These are phyloP conservation scores for Drosophila ochracea DNA, from an alignment of 2,888 invertebrate species.

Conservation along the genomic window DNA sequence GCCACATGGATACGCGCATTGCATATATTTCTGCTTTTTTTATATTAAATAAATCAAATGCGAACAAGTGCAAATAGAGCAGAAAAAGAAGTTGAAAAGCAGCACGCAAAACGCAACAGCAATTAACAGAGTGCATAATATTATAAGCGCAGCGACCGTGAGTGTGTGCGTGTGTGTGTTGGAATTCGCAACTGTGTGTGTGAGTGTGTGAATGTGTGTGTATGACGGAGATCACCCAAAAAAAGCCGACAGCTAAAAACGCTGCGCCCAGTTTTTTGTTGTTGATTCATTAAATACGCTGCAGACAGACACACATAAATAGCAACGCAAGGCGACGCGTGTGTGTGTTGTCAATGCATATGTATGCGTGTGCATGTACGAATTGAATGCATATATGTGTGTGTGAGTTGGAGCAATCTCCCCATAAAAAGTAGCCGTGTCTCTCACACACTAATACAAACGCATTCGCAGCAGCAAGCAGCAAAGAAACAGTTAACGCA, in stretches of 20 bases:
- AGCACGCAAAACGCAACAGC: background rate
- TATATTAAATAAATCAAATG: slow-evolving; percentile 41
- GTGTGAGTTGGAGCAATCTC: slow-evolving; percentile 67
- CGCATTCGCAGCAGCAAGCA: slow-evolving; percentile 47
- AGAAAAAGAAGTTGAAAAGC: background rate
- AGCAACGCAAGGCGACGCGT: slow-evolving; percentile 38
- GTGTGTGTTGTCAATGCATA: slow-evolving; percentile 13
- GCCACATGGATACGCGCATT: slow-evolving; percentile 51
- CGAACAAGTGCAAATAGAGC: slow-evolving; percentile 10
- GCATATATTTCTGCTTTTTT: slow-evolving; percentile 32
- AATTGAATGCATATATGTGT: slow-evolving; percentile 48
- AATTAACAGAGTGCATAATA: slow-evolving; percentile 27
- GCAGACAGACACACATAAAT: slow-evolving; percentile 29
- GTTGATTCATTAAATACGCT: slow-evolving; percentile 80
- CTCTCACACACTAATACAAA: slow-evolving; percentile 59
- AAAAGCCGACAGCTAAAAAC: slow-evolving; percentile 80
- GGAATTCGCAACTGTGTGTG: slow-evolving; percentile 19
- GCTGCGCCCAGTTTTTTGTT: slow-evolving; percentile 80
- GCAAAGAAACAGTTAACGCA: slow-evolving; percentile 73
- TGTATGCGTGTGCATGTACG: slow-evolving; percentile 24
- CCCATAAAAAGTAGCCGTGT: slow-evolving; percentile 48
- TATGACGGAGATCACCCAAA: slow-evolving; percentile 72
- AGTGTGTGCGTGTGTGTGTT: slow-evolving; percentile 19
- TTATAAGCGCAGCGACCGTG: slow-evolving; percentile 39
- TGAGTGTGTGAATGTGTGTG: slow-evolving; percentile 49